phyloP scores from a whole-genome alignment of 1,140 invertebrate species.

The Bombus turneri region DNA sequence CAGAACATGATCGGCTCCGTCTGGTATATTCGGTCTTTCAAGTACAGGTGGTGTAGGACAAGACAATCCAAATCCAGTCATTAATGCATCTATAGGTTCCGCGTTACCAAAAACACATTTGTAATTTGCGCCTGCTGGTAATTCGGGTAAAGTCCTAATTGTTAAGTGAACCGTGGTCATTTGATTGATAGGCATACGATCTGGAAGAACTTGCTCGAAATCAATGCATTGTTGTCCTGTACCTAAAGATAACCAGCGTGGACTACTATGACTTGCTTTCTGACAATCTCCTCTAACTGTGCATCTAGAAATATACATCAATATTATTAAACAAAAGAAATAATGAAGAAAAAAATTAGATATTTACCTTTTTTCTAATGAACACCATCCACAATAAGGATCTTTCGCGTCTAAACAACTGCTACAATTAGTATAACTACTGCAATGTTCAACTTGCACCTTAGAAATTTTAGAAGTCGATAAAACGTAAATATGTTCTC shows the following conservation, averaged over 20 bases:
- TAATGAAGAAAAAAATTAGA: background rate
- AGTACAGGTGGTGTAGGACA: slow-evolving; percentile 92
- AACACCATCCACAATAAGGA: slow-evolving; percentile 99
- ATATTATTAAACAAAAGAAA: slow-evolving; percentile 61
- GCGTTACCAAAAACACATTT: slow-evolving; percentile 95
- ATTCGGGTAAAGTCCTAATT: slow-evolving; percentile 94
- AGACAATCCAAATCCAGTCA: slow-evolving; percentile 90
- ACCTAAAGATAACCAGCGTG: slow-evolving; percentile 95
- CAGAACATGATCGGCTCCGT: slow-evolving; percentile 92
- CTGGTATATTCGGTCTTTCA: slow-evolving; percentile 90
- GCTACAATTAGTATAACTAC: slow-evolving; percentile 93
- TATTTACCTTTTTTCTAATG: slow-evolving; percentile 93
- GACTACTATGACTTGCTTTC: slow-evolving; percentile 93
- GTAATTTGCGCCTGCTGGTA: slow-evolving; percentile 94
- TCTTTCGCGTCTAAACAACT: slow-evolving; percentile 95
- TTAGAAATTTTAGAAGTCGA: slow-evolving; percentile 91
- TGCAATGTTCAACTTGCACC: slow-evolving; percentile 96
- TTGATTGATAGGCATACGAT: slow-evolving; percentile 93
- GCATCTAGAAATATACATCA: slow-evolving; percentile 84
- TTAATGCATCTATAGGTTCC: slow-evolving; percentile 92
- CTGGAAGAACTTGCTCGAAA: slow-evolving; percentile 95
- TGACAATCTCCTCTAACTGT: slow-evolving; percentile 94
- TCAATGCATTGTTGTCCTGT: slow-evolving; percentile 97
- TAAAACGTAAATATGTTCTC: slow-evolving; percentile 89
- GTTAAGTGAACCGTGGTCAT: slow-evolving; percentile 92